Percentiles rank a stretch among this genome's conserved stretches.
Evolutionary conservation across 2,113 vertebrate genomes (phyloP).

Genomic region (Actinemys pallida): DNA sequence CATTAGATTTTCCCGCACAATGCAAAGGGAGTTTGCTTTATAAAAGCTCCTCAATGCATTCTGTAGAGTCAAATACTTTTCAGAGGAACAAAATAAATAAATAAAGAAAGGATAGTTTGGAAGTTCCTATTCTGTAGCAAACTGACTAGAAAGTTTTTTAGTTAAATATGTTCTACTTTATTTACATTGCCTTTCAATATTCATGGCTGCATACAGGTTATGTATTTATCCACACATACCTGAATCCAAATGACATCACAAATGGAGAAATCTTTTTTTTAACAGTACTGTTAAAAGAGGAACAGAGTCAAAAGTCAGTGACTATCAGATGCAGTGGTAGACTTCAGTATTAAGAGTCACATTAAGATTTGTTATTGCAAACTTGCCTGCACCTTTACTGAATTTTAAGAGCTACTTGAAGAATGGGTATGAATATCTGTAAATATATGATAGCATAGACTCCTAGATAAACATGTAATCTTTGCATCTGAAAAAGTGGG

Average conservation of each 20-base stretch:
- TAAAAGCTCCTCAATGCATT: neutral
- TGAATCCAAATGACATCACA: slow-evolving; percentile 92
- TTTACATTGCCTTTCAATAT: neutral
- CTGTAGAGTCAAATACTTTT: neutral
- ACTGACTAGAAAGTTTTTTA: neutral
- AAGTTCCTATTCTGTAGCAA: neutral
- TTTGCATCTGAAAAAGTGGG: no score
- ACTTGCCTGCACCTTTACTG: neutral
- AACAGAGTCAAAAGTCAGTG: slow-evolving; percentile 16
- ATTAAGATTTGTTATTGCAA: neutral
- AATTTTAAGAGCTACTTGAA: no score
- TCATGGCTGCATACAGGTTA: neutral
- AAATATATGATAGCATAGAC: neutral
- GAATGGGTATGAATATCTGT: no score
- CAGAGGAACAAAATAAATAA: neutral
- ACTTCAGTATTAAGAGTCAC: neutral
- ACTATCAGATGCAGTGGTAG: neutral
- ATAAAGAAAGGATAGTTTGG: no score
- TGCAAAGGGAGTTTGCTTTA: neutral
- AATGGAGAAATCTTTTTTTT: slow-evolving; percentile 80
- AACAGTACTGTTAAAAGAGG: slow-evolving; percentile 74
- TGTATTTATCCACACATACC: slow-evolving; percentile 81
- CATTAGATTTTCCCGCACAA: no score
- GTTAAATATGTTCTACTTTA: neutral
- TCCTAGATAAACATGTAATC: neutral